Evolutionary conservation across 2,888 invertebrate genomes (phyloP), one percentile per base, ranked within the genome.

Genomic region (Pimpla rufipes): DNA sequence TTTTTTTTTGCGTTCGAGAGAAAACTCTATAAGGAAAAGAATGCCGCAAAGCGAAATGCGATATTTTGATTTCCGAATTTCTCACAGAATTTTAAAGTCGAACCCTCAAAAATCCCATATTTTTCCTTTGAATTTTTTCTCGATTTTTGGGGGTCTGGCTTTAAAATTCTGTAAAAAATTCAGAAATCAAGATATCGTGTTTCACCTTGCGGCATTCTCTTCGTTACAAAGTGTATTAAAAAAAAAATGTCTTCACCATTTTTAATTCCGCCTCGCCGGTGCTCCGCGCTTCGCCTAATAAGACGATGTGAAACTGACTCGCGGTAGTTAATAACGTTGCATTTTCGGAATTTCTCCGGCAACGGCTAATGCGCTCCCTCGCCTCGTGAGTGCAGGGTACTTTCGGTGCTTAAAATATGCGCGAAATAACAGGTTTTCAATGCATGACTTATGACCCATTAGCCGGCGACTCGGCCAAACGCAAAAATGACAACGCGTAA

Each of bases 371-470:
- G 52, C 21, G n/a, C n/a, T n/a, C n/a, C n/a, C n/a, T n/a, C n/a
- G n/a, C n/a, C 21, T 21, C 52, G 52, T 52, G 52, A 52, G 52
- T 52, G 21, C 52, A 21, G 10, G 52, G n/a, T 52, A 52, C 52
- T 52, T 52, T 52, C 21, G 52, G 21, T 52, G 21, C 21, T 52
- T 50, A 50, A 50, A 50, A n/a, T n/a, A 21, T 21, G 52, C 3
- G 52, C 52, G 10, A 52, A 52, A 52, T 52, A 21, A 52, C 21
- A 52, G 52, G 52, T 52, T 52, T 21, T 52, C 21, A 21, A 52
- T 10, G 10, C 10, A 52, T 21, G 52, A 52, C 21, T 52, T 52
- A 52, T 21, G 52, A 52, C 21, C 52, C 52, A 52, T 52, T 52
- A 10, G 52, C 52, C 4, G 18, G 52, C 21, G 11, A 52, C 21